Conservation (phyloP, 2,797 vertebrate genomes). For the Hephaestus fuliginosus region DNA sequence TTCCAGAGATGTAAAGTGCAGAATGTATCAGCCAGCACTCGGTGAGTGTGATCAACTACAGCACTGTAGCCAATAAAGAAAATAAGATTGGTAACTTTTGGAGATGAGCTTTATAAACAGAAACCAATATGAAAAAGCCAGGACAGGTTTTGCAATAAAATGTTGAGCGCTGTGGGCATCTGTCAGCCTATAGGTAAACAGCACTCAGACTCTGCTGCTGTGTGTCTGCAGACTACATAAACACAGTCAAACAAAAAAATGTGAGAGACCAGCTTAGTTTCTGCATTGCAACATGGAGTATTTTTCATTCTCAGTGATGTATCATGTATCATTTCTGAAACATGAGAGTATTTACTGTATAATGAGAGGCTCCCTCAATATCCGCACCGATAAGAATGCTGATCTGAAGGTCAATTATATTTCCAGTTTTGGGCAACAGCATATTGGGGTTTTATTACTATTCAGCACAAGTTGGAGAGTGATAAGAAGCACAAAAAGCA, state of each 20-base stretch:
- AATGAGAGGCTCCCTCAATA: constrained; percentile 16
- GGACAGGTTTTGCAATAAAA: constrained; percentile 3
- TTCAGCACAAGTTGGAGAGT: constrained; percentile 54
- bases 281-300: too few species aligned
- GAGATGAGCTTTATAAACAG: constrained; percentile 1
- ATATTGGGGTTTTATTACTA: constrained; percentile 47
- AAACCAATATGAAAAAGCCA: constrained; percentile 8
- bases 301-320: neutral
- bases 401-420: constrained; percentile 47
- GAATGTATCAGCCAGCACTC: neutral
- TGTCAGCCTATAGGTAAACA: constrained; percentile 6
- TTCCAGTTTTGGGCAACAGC: constrained; percentile 30
- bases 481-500: constrained; percentile 63
- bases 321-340: constrained; percentile 11
- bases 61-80: constrained; percentile 22
- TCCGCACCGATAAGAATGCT: constrained; percentile 18
- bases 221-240: constrained; percentile 34
- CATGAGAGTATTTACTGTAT: neutral
- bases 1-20: neutral
- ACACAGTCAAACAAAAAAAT: neutral
- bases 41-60: constrained; percentile 1
- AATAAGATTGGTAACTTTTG: neutral
- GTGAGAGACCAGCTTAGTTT: neutral
- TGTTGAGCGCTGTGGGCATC: neutral
- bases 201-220: neutral